Percentiles rank a stretch among this genome's conserved stretches.
Evolutionary conservation across 2,888 invertebrate species (phyloP).

Genomic region (Synanthedon tipuliformis): DNA sequence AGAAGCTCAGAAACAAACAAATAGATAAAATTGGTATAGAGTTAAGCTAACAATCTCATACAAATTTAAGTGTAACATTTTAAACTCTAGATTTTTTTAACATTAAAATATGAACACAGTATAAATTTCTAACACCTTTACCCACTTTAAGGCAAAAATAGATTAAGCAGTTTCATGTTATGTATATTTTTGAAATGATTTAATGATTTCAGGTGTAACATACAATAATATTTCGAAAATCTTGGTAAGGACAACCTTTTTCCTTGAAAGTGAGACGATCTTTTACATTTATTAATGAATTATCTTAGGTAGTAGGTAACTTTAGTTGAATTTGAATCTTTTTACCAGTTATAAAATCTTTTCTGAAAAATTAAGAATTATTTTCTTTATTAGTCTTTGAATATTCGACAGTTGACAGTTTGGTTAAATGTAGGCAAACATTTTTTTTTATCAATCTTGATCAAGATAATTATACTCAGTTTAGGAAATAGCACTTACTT

Average conservation of each 20-base stretch:
- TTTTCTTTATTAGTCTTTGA: neutral
- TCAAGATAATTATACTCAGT: neutral
- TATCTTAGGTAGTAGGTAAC: too few relatives aligned
- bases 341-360: too few relatives aligned
- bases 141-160: neutral
- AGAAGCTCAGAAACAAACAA: slow-evolving; percentile 42
- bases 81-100: slow-evolving; percentile 9
- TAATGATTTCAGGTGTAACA: neutral
- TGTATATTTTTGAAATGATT: neutral
- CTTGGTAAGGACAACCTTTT: slow-evolving; percentile 34
- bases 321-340: too few relatives aligned
- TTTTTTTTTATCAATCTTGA: neutral
- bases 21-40: slow-evolving; percentile 10
- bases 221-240: slow-evolving; percentile 11
- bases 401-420: neutral
- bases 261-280: slow-evolving; percentile 50
- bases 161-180: neutral
- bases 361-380: too few relatives aligned
- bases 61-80: slow-evolving; percentile 11
- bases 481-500: too few relatives aligned
- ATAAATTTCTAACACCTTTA: slow-evolving; percentile 13
- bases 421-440: neutral
- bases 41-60: slow-evolving; percentile 2
- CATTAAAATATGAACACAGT: slow-evolving; percentile 23
- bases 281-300: too few relatives aligned